Evolutionary conservation across 2,797 vertebrate genomes (phyloP).

Genomic region (Caiman crocodilus): DNA sequence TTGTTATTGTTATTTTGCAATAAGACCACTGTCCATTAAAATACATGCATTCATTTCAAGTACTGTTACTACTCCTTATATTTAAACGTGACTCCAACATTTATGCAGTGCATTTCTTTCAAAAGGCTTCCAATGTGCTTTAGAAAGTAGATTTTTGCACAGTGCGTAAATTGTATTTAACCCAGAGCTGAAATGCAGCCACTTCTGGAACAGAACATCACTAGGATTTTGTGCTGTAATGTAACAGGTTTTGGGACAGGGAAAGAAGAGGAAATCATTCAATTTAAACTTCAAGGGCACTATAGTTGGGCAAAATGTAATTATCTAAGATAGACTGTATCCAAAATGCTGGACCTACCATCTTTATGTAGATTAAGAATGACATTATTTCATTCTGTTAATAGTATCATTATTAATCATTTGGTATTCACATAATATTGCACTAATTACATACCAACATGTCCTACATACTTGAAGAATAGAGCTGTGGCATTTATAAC

Average conservation of each 20-base stretch:
- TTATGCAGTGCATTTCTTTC: background rate
- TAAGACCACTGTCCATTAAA: constrained; percentile 8
- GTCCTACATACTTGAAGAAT: background rate
- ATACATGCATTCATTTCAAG: constrained; percentile 25
- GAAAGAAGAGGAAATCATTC: background rate
- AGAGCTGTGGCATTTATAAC: constrained; percentile 9
- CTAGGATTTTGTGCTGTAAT: background rate
- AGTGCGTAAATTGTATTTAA: background rate
- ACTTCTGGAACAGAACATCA: background rate
- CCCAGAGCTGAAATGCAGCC: background rate
- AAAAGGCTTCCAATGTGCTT: background rate
- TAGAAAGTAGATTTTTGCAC: background rate
- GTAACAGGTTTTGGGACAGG: background rate
- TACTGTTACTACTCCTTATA: background rate
- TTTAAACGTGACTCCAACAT: background rate
- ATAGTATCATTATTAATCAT: constrained; percentile 24
- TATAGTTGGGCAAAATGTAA: background rate
- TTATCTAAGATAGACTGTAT: background rate
- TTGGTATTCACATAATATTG: constrained; percentile 24
- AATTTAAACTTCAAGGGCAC: constrained; percentile 1
- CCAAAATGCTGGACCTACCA: background rate
- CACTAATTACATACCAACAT: constrained; percentile 17
- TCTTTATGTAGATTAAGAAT: constrained; percentile 5
- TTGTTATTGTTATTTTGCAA: background rate
- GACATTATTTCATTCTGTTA: background rate